Evolutionary conservation across 2,888 invertebrate genomes (phyloP).

Genomic region (Pelosia muscerda): DNA sequence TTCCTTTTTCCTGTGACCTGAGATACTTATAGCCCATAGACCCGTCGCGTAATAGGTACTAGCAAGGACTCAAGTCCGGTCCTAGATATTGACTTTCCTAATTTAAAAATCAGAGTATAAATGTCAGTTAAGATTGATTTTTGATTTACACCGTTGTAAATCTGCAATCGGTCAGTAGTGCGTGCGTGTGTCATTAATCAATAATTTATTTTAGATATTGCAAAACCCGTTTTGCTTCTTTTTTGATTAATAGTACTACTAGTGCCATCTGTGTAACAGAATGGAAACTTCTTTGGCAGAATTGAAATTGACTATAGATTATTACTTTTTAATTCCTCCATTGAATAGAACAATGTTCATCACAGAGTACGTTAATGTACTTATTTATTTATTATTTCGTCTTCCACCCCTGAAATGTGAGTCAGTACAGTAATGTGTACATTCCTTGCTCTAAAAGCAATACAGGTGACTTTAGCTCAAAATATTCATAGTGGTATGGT

Average conservation of each 20-base stretch:
- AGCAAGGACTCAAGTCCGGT: neutral
- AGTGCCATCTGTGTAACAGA: neutral
- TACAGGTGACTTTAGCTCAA: no score
- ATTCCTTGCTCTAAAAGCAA: no score
- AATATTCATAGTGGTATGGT: no score
- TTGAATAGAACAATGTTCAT: neutral
- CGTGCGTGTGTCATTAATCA: neutral
- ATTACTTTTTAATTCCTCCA: neutral
- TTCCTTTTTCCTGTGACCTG: no score
- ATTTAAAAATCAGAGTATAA: neutral
- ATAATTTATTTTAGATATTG: neutral
- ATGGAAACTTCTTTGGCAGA: neutral
- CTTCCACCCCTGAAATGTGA: no score
- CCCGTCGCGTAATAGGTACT: no score
- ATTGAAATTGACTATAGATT: neutral
- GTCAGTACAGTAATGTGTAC: no score
- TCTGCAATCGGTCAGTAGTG: neutral
- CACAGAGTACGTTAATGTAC: neutral
- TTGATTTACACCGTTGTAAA: constrained; percentile 1
- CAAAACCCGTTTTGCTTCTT: neutral
- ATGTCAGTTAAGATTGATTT: neutral
- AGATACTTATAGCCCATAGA: no score
- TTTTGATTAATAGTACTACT: neutral
- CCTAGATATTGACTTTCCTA: neutral
- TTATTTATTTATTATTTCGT: no score